These are phyloP conservation scores for Rhodinocichla rosea DNA, from an alignment of 2,113 vertebrate genomes.

Conservation along the genomic window DNA sequence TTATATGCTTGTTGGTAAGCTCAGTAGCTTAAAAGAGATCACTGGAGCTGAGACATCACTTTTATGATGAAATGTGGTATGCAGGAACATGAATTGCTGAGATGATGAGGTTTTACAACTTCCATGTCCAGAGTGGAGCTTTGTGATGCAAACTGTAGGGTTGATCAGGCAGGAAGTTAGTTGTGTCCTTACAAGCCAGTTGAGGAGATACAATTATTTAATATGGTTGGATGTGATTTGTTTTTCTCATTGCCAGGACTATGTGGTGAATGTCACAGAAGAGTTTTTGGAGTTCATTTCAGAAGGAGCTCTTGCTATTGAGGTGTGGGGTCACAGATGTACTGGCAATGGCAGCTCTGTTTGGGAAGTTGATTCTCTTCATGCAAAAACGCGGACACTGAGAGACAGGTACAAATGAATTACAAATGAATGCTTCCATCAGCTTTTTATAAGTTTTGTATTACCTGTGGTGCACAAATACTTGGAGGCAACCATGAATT, in stretches of 20 bases:
- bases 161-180: neutral
- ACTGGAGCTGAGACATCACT: neutral
- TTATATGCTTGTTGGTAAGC: neutral
- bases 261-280: conserved; percentile 88
- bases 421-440: neutral
- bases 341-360: conserved; percentile 86
- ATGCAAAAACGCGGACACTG: conserved; percentile 89
- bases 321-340: conserved; percentile 97
- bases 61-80: neutral
- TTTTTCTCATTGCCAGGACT: conserved; percentile 79
- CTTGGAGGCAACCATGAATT: neutral
- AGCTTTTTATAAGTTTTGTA: neutral
- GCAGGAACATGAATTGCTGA: neutral
- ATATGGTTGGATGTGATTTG: neutral
- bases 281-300: conserved; percentile 98
- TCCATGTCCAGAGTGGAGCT: neutral
- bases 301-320: conserved; percentile 94
- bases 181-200: neutral
- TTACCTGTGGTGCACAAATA: neutral
- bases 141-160: neutral
- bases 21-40: neutral
- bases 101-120: neutral
- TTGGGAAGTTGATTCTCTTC: conserved; percentile 91
- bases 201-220: neutral
- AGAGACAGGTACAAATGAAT: conserved; percentile 82